Evolutionary conservation across 2,797 vertebrate genomes (phyloP), one percentile per base, ranked within the genome.

Genomic region (Trematomus bernacchii): DNA sequence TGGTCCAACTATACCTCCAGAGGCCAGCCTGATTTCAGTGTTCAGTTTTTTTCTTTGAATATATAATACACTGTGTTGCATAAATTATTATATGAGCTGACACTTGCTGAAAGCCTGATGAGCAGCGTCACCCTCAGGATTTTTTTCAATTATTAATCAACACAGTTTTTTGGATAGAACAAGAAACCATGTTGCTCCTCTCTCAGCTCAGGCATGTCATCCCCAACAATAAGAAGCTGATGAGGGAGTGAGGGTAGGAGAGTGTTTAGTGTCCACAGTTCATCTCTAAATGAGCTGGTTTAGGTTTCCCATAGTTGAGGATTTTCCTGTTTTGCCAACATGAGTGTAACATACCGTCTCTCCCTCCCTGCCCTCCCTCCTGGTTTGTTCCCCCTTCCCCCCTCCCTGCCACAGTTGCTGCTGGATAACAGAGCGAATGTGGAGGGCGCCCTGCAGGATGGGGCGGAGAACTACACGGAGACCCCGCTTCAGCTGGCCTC

Each of bases 401-500:
- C 70, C 10, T 71, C 54, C 74, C 51, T 54, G 9, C 65, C 33
- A 66, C 91, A 96, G 96, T 79, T 96, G 87, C 62, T 96, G 82
- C 87, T 96, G 90, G 95, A 96, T 70, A 94, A 95, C 15, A 87
- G 89, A 82, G 94, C 94, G 12, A 93, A 93, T 3, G 93, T 94
- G 83, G 96, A 96, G 83, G 95, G 95, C 9, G 93, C 94, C 72
- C 84, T 94, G 90, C 93, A 94, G 90, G 94, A 95, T 63, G 93
- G 92, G 72, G 86, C 88, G 0, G 94, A 95, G 88, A 96, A 96
- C 88, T 95, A 96, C 90, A 90, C 95, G 0, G 96, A 96, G 89
- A 95, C 96, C 0, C 96, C 96, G 0, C 94, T 96, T 2, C 96
- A 96, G 81, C 89, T 96, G 59, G 96, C 96, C 4, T 91, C 95